A percentile compares a stretch with the other conserved stretches of the same genome.
phyloP scores from a whole-genome alignment of 2,113 vertebrate species.

The Mobula birostris region DNA sequence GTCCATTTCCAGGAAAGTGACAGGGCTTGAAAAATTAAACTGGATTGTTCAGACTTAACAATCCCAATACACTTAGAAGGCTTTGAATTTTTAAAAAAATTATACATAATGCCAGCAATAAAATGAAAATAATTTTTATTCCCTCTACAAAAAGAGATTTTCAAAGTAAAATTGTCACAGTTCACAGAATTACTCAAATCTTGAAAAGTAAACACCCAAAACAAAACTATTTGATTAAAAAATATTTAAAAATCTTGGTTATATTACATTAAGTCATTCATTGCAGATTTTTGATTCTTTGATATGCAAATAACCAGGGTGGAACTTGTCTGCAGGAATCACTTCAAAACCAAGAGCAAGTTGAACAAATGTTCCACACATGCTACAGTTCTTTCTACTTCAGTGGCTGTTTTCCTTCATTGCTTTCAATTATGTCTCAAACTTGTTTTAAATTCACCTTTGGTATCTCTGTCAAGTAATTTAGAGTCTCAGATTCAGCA shows the following conservation, averaged over 20 bases:
- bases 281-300: not conserved
- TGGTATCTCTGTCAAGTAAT: not conserved
- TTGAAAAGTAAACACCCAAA: no score
- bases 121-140: not conserved
- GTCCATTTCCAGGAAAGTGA: not conserved
- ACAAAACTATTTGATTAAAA: not conserved
- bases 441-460: not conserved
- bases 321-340: no score
- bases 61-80: not conserved
- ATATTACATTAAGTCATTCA: no score
- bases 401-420: not conserved
- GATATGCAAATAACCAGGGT: not conserved
- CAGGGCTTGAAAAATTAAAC: not conserved
- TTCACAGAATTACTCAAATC: no score
- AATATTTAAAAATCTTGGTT: not conserved
- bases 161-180: no score
- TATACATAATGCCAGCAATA: no score
- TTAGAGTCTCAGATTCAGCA: not conserved
- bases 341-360: no score
- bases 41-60: not conserved
- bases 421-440: not conserved
- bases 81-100: not conserved
- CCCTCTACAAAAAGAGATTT: no score
- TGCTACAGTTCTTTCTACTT: not conserved
- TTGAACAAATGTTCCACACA: not conserved